phyloP scores from a whole-genome alignment of 2,888 invertebrate genomes.

The Aspidiotus destructor region DNA sequence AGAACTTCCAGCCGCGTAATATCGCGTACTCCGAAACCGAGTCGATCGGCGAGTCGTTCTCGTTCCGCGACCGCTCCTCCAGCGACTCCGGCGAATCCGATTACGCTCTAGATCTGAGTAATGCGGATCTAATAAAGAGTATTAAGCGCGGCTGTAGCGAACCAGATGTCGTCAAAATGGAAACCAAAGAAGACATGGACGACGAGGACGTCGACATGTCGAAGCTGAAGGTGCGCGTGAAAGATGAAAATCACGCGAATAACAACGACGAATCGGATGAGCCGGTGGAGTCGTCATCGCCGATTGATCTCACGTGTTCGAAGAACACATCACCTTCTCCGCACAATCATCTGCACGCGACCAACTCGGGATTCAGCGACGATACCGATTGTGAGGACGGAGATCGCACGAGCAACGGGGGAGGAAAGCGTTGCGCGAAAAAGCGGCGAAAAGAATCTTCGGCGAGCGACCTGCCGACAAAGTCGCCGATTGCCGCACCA shows the following conservation, averaged over 20 bases:
- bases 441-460: conserved; percentile 14
- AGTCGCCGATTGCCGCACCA: neutral
- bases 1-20: conserved; percentile 69
- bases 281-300: conserved; percentile 43
- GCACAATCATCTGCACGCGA: conserved; percentile 33
- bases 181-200: neutral
- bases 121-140: conserved; percentile 36
- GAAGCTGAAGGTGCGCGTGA: conserved; percentile 40
- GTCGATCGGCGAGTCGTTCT: conserved; percentile 32
- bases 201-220: conserved; percentile 41
- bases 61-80: conserved; percentile 11
- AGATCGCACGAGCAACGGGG: too few relatives aligned
- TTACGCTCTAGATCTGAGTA: conserved; percentile 41
- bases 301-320: conserved; percentile 48
- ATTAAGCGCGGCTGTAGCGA: conserved; percentile 24
- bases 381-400: conserved; percentile 35
- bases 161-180: conserved; percentile 10
- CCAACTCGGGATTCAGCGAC: conserved; percentile 38
- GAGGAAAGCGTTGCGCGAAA: conserved; percentile 8
- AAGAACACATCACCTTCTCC: conserved; percentile 38
- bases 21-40: conserved; percentile 43
- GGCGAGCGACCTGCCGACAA: neutral
- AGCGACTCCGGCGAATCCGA: conserved; percentile 35
- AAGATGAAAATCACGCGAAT: conserved; percentile 39
- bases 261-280: conserved; percentile 39